These are phyloP conservation scores for Carlito syrichta DNA, from an alignment of 2,113 vertebrate genomes.

Conservation along the genomic window DNA sequence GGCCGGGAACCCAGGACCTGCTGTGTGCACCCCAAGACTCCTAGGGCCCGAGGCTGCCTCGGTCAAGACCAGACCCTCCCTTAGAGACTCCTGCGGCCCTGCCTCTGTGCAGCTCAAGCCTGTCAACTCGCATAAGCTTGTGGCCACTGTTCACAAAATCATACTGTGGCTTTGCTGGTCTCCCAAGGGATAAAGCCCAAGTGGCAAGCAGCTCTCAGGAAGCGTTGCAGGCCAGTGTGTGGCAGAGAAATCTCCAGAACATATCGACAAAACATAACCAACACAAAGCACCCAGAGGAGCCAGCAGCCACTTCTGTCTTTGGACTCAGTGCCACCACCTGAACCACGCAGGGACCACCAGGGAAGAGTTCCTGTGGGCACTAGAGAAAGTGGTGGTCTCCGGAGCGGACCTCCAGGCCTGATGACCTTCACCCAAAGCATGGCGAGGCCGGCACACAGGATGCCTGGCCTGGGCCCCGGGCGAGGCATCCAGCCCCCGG, in stretches of 20 bases:
- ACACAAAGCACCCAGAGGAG: background rate
- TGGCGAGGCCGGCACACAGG: too few relatives aligned
- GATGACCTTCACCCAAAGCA: too few relatives aligned
- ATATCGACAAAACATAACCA: too few relatives aligned
- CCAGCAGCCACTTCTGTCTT: background rate
- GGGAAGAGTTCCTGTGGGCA: background rate
- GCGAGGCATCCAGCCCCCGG: background rate
- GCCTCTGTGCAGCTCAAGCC: background rate
- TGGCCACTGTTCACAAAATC: background rate
- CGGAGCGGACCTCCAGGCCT: background rate
- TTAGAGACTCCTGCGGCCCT: background rate
- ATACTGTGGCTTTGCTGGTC: fast-evolving
- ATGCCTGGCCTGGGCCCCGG: background rate
- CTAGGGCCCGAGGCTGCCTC: fast-evolving
- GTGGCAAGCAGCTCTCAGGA: fast-evolving
- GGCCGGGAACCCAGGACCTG: fast-evolving
- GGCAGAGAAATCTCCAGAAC: background rate
- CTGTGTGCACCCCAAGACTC: background rate
- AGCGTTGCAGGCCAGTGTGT: background rate
- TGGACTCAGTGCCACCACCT: background rate
- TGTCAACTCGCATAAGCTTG: too few relatives aligned
- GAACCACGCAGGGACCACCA: fast-evolving
- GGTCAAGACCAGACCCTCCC: background rate
- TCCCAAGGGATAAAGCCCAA: background rate
- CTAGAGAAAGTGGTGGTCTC: background rate